Evolutionary conservation across 2,113 vertebrate genomes (phyloP).

Genomic region (Helogale parvula): DNA sequence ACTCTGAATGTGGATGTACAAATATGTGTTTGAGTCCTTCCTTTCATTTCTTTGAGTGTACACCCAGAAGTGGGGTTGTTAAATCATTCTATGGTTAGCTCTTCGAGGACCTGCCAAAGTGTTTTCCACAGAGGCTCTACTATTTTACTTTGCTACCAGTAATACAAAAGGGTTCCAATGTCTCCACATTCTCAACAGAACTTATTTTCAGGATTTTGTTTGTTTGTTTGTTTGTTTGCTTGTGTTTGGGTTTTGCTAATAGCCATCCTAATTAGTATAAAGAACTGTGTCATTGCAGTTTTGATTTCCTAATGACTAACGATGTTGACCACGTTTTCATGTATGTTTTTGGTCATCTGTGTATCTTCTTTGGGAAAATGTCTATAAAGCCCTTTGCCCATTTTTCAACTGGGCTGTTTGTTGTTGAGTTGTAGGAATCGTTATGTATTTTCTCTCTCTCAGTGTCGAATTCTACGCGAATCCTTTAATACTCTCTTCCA

Average conservation of each 20-base stretch:
- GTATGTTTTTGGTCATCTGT: not conserved
- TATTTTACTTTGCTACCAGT: too few relatives aligned
- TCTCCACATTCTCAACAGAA: not conserved
- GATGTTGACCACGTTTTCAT: not conserved
- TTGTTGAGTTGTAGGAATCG: not conserved
- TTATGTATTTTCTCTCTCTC: not conserved
- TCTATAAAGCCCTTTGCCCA: not conserved
- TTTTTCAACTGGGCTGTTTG: not conserved
- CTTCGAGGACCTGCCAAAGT: not conserved
- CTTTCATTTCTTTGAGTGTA: not conserved
- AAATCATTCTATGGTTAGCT: not conserved
- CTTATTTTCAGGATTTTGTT: not conserved
- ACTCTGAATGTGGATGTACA: not conserved
- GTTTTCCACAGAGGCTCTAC: too few relatives aligned
- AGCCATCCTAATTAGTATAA: not conserved
- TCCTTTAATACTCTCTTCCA: not conserved
- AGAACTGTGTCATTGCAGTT: not conserved
- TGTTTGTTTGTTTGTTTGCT: too few relatives aligned
- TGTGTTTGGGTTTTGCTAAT: not conserved
- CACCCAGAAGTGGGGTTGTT: not conserved
- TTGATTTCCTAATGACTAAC: not conserved
- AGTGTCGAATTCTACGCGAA: not conserved
- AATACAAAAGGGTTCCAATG: not conserved
- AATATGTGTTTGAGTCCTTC: not conserved
- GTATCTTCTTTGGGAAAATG: not conserved